Conservation (phyloP, 2,797 vertebrate species). For the Microchirus variegatus region DNA sequence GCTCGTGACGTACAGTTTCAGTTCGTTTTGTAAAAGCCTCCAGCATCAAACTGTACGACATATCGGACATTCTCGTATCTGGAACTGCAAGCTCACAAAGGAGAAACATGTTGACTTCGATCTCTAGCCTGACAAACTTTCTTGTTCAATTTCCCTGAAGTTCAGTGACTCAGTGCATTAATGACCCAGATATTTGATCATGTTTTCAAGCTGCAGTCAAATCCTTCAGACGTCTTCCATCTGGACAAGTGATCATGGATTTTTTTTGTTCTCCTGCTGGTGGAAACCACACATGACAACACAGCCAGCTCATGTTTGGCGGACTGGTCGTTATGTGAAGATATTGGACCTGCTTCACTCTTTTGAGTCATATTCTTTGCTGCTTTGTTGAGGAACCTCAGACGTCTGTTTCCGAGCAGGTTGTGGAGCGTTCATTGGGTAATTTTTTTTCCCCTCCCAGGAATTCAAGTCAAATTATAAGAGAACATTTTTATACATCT, state of each 20-base stretch:
- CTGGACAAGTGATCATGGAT: constrained; percentile 50
- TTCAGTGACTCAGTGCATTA: neutral
- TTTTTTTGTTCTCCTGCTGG: constrained; percentile 1
- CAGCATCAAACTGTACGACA: too few relatives aligned
- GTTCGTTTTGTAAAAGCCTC: too few relatives aligned
- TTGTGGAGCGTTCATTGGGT: neutral
- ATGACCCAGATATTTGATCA: constrained; percentile 36
- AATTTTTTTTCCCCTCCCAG: neutral
- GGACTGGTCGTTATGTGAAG: neutral
- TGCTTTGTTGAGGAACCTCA: too few relatives aligned
- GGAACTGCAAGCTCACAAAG: too few relatives aligned
- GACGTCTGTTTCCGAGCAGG: neutral
- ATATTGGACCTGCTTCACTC: neutral
- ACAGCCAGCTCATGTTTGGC: neutral
- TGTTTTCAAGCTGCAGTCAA: constrained; percentile 43
- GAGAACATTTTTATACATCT: too few relatives aligned
- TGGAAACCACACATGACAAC: constrained; percentile 9
- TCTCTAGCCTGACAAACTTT: too few relatives aligned
- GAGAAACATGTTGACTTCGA: too few relatives aligned
- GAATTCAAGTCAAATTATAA: neutral
- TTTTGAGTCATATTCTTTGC: neutral
- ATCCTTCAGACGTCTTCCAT: constrained; percentile 40
- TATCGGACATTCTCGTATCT: too few relatives aligned
- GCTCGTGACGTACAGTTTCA: too few relatives aligned
- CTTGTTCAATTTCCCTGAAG: too few relatives aligned